Evolutionary conservation across 1,140 invertebrate genomes (phyloP).

Genomic region (Ceratina australensis): DNA sequence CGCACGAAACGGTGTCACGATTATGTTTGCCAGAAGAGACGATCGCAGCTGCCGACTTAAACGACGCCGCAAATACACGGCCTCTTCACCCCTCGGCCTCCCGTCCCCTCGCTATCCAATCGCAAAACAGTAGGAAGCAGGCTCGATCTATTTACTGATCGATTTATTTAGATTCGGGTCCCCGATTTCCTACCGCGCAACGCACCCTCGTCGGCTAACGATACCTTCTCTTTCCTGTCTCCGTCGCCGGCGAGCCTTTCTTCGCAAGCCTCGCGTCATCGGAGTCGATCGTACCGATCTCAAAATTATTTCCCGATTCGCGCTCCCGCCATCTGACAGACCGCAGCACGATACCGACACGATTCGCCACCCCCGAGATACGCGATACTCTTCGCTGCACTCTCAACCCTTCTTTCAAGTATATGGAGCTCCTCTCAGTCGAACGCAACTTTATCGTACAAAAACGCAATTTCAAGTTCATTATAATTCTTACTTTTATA

Average conservation of each 20-base stretch:
- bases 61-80: constrained; percentile 72
- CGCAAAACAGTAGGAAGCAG: constrained; percentile 56
- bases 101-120: constrained; percentile 49
- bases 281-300: not conserved
- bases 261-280: constrained; percentile 17
- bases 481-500: too few relatives aligned
- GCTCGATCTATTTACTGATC: constrained; percentile 79
- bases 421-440: not conserved
- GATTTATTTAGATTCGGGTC: constrained; percentile 78
- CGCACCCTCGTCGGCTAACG: constrained; percentile 4
- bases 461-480: too few relatives aligned
- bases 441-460: too few relatives aligned
- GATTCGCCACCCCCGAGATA: too few relatives aligned
- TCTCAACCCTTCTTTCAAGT: not conserved
- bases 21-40: constrained; percentile 76
- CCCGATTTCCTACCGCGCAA: constrained; percentile 67
- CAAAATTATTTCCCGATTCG: not conserved
- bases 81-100: constrained; percentile 30
- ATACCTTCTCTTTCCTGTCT: not conserved
- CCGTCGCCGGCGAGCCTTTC: not conserved
- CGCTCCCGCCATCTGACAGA: constrained; percentile 9
- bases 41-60: constrained; percentile 63
- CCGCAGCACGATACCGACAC: not conserved
- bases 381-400: too few relatives aligned
- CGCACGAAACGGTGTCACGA: constrained; percentile 76